Percentiles rank a stretch among this genome's conserved stretches.
Conservation (phyloP, 1,140 invertebrate species). For the Paralvinella palmiformis region DNA sequence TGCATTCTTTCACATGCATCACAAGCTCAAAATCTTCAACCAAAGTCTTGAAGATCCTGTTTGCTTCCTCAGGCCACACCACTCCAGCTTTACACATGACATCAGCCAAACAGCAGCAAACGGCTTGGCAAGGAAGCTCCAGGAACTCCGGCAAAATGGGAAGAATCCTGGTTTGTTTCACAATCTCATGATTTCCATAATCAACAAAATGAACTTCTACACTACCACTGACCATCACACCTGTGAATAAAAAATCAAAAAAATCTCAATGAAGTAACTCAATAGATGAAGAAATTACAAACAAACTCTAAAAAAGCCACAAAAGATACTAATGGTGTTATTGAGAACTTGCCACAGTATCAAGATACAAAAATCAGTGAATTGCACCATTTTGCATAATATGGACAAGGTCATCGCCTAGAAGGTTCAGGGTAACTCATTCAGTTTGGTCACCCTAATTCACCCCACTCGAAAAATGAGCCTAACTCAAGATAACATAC, state of each 20-base stretch:
- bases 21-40: slow-evolving; percentile 30
- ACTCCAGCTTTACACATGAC: not conserved
- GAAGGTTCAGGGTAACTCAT: too few relatives aligned
- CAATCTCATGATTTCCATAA: slow-evolving; percentile 63
- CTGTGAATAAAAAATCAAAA: slow-evolving; percentile 23
- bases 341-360: too few relatives aligned
- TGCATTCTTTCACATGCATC: too few relatives aligned
- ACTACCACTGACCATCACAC: slow-evolving; percentile 45
- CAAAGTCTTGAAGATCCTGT: slow-evolving; percentile 13
- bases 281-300: not conserved
- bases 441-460: too few relatives aligned
- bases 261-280: not conserved
- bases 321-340: too few relatives aligned
- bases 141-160: slow-evolving; percentile 55
- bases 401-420: too few relatives aligned
- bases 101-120: slow-evolving; percentile 63
- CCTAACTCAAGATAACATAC: not conserved
- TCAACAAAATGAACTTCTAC: slow-evolving; percentile 74
- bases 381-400: too few relatives aligned
- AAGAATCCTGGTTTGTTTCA: slow-evolving; percentile 34
- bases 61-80: slow-evolving; percentile 1
- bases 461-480: not conserved
- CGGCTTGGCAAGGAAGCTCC: slow-evolving; percentile 61
- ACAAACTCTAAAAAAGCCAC: too few relatives aligned
- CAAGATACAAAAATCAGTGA: too few relatives aligned